Conservation (phyloP, 2,113 vertebrate species). For the Recurvirostra avosetta region DNA sequence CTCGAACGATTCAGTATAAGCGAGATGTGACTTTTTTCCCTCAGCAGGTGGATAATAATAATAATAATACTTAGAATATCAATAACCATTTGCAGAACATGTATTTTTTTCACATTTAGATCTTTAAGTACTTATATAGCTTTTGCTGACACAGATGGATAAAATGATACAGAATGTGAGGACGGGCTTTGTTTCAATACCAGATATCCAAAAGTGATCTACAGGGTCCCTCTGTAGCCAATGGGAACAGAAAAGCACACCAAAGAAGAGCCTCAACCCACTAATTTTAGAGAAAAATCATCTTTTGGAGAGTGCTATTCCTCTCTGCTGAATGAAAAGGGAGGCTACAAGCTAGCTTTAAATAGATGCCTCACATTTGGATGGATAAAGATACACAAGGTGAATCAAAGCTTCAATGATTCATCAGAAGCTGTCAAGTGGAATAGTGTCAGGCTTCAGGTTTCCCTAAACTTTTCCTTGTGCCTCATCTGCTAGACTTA, state of each 20-base stretch:
- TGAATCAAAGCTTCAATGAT: neutral
- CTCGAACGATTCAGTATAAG: neutral
- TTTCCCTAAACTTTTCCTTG: neutral
- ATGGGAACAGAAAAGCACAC: neutral
- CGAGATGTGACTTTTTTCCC: neutral
- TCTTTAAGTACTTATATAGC: neutral
- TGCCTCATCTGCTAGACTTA: neutral
- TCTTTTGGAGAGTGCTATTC: neutral
- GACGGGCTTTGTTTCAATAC: neutral
- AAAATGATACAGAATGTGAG: neutral
- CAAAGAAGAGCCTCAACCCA: neutral
- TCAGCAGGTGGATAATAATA: conserved; percentile 3
- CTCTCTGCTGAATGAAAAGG: neutral
- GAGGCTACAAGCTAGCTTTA: neutral
- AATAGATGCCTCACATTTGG: neutral
- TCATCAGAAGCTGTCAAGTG: neutral
- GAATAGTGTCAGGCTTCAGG: neutral
- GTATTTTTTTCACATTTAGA: neutral
- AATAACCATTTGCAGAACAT: neutral
- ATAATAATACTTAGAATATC: neutral
- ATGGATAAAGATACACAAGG: neutral
- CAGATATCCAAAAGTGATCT: neutral
- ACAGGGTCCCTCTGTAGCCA: neutral
- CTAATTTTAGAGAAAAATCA: neutral
- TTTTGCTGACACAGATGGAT: neutral